These are phyloP conservation scores for Odontomyia ornata DNA, from an alignment of 2,888 invertebrate genomes.

Conservation along the genomic window DNA sequence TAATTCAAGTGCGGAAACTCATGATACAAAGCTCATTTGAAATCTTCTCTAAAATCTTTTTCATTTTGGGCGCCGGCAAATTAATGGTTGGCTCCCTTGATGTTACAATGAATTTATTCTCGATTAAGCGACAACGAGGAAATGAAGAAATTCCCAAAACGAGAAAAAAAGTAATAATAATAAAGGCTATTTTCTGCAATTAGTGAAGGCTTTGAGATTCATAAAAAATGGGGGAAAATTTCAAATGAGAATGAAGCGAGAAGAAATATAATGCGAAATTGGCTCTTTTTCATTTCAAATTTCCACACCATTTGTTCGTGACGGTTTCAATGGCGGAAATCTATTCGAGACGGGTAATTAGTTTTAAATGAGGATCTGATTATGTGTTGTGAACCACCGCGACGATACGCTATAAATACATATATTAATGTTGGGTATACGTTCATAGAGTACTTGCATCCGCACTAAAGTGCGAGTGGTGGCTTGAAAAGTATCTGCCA, in stretches of 20 bases:
- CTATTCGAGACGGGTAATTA: constrained; percentile 50
- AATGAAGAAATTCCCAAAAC: neutral
- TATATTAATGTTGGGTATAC: neutral
- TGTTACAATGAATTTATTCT: no score
- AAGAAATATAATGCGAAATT: constrained; percentile 13
- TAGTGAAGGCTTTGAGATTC: neutral
- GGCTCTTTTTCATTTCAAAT: constrained; percentile 42
- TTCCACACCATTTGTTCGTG: constrained; percentile 48
- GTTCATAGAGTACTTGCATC: constrained; percentile 5
- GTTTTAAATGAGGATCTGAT: constrained; percentile 50
- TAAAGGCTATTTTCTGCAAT: constrained; percentile 39
- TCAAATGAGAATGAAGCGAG: neutral
- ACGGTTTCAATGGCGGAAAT: constrained; percentile 47
- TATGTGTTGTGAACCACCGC: constrained; percentile 28
- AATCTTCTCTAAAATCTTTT: no score
- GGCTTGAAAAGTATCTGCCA: neutral
- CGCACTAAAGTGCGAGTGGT: neutral
- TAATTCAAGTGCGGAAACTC: no score
- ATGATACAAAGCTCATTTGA: no score
- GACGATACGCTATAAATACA: constrained; percentile 43
- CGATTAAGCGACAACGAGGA: no score
- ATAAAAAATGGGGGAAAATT: neutral
- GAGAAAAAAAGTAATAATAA: constrained; percentile 12
- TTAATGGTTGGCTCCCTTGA: no score
- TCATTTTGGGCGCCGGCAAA: no score